Conservation (phyloP, 2,113 vertebrate species). For the Acrocephalus arundinaceus region DNA sequence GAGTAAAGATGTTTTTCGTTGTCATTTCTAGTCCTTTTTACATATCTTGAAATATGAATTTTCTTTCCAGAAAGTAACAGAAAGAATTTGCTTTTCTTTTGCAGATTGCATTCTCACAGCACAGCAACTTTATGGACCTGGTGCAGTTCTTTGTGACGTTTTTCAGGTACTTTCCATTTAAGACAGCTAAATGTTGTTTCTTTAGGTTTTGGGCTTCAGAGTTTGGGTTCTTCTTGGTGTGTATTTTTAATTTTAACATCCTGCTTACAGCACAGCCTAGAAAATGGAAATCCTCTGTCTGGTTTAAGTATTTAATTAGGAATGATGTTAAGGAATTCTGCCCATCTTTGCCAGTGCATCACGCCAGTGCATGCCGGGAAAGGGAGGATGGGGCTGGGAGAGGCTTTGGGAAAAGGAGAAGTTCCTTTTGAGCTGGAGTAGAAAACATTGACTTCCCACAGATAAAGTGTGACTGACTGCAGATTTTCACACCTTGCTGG, state of each 20-base stretch:
- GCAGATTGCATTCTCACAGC: conserved; percentile 98
- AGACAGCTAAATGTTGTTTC: neutral
- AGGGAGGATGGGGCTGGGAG: neutral
- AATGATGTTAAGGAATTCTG: neutral
- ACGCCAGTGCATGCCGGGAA: neutral
- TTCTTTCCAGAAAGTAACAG: conserved; percentile 15
- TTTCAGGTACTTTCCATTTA: conserved; percentile 87
- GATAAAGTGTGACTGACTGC: fast-evolving
- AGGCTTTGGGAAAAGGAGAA: neutral
- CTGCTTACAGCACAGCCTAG: neutral
- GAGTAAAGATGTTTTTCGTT: neutral
- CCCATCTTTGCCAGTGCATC: neutral
- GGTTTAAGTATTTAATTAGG: neutral
- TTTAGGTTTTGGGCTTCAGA: neutral
- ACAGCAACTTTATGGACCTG: conserved; percentile 99
- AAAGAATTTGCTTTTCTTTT: conserved; percentile 52
- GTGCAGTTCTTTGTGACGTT: conserved; percentile 99
- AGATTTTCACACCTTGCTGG: fast-evolving
- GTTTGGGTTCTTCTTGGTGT: neutral
- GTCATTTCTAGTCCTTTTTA: neutral
- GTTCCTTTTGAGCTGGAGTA: neutral
- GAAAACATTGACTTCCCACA: neutral
- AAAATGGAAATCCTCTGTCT: neutral
- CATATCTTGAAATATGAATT: neutral
- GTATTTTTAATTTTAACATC: neutral